Percentiles rank a stretch among this genome's conserved stretches.
These are phyloP conservation scores for Anticlea derivata DNA, from an alignment of 2,888 invertebrate genomes.

Conservation along the genomic window DNA sequence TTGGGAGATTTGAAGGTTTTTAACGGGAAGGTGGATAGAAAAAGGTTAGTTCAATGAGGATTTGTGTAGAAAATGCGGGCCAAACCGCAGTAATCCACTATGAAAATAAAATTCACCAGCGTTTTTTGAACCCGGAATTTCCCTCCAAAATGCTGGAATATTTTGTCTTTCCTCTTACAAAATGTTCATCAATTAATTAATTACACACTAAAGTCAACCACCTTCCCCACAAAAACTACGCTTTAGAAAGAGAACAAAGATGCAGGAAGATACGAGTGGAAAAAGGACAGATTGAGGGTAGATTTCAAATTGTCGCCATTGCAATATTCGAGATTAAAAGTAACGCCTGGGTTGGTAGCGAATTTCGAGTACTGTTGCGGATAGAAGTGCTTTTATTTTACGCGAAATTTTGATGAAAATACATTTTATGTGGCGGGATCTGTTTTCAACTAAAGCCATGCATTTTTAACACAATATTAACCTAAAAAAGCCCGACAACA, in stretches of 20 bases:
- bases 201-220: conserved; percentile 23
- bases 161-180: conserved; percentile 11
- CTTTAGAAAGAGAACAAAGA: conserved; percentile 17
- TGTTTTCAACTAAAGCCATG: too few relatives aligned
- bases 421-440: not conserved
- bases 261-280: conserved; percentile 9
- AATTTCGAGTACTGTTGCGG: conserved; percentile 42
- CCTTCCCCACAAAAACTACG: conserved; percentile 22
- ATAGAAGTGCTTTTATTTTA: conserved; percentile 21
- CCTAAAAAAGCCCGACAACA: too few relatives aligned
- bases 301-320: conserved; percentile 70
- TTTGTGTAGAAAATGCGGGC: too few relatives aligned
- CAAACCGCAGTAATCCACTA: too few relatives aligned
- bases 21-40: too few relatives aligned
- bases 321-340: conserved; percentile 82
- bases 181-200: conserved; percentile 26
- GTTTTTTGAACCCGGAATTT: conserved; percentile 4
- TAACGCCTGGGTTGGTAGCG: conserved; percentile 73
- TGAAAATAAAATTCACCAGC: not conserved
- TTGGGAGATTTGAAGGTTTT: too few relatives aligned
- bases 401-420: not conserved
- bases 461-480: too few relatives aligned
- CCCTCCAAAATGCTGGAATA: conserved; percentile 1
- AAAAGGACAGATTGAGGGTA: conserved; percentile 32
- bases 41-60: too few relatives aligned